These are phyloP conservation scores for Holacanthella duospinosa DNA, from an alignment of 2,888 invertebrate genomes.

Conservation along the genomic window DNA sequence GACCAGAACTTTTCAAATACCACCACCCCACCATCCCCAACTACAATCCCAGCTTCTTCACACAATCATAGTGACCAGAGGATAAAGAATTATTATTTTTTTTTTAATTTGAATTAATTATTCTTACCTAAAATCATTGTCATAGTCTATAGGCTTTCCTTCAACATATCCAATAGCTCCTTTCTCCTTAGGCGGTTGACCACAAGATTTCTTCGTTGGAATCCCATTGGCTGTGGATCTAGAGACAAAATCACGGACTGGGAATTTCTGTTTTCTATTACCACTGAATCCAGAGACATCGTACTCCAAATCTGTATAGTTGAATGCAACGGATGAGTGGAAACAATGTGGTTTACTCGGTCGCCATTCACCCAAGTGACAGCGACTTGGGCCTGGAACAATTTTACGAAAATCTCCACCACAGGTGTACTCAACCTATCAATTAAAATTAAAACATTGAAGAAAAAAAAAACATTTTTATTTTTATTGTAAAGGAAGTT, in stretches of 20 bases:
- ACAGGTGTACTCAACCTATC: conserved; percentile 33
- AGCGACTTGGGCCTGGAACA: conserved; percentile 42
- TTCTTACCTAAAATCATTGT: conserved; percentile 46
- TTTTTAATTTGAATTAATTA: no score
- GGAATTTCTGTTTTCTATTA: conserved; percentile 12
- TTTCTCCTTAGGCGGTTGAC: conserved; percentile 60
- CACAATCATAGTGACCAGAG: no score
- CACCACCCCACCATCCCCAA: not conserved
- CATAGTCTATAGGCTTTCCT: conserved; percentile 53
- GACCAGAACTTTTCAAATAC: no score
- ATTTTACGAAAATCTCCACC: conserved; percentile 30
- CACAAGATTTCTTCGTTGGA: conserved; percentile 45
- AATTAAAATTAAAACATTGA: not conserved
- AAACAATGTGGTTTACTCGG: conserved; percentile 61
- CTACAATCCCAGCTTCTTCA: no score
- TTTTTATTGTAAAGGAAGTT: not conserved
- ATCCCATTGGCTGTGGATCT: not conserved
- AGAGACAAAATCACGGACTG: not conserved
- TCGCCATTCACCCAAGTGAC: conserved; percentile 69
- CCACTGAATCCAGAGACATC: conserved; percentile 7
- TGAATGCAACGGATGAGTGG: conserved; percentile 29
- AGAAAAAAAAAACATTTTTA: not conserved
- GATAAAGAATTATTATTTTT: no score
- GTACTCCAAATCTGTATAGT: conserved; percentile 15
- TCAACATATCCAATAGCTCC: conserved; percentile 62